Conservation (phyloP, 2,113 vertebrate species). For the cattle (Bos taurus) region DNA sequence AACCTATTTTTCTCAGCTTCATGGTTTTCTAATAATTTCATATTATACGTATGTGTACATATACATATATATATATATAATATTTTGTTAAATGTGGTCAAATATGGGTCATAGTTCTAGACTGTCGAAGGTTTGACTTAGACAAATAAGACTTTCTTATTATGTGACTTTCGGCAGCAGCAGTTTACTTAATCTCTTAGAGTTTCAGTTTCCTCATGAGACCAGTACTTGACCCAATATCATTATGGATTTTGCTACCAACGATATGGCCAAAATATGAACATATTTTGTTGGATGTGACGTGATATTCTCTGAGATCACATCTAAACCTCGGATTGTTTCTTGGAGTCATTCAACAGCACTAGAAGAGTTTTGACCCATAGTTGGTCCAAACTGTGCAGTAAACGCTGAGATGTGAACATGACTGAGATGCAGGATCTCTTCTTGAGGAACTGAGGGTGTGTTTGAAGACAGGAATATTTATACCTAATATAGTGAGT, state of each 20-base stretch:
- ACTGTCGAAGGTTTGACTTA: neutral
- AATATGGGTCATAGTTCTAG: no score
- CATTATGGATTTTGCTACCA: neutral
- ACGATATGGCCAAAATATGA: neutral
- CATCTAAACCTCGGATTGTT: neutral
- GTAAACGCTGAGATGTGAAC: neutral
- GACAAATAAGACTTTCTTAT: neutral
- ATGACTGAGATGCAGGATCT: neutral
- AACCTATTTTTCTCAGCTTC: neutral
- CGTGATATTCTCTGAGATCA: neutral
- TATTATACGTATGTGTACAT: neutral
- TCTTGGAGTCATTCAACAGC: neutral
- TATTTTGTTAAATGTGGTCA: neutral
- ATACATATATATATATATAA: neutral
- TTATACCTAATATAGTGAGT: neutral
- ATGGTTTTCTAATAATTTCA: neutral
- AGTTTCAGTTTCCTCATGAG: neutral
- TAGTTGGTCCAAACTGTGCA: neutral
- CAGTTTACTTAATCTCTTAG: neutral
- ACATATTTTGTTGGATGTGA: neutral
- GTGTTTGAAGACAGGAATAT: neutral
- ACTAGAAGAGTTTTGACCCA: neutral
- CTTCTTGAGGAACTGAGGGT: neutral
- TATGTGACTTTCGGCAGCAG: neutral
- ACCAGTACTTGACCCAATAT: neutral